Conservation (phyloP, 1,140 invertebrate species). For the Carcinoscorpius rotundicauda region DNA sequence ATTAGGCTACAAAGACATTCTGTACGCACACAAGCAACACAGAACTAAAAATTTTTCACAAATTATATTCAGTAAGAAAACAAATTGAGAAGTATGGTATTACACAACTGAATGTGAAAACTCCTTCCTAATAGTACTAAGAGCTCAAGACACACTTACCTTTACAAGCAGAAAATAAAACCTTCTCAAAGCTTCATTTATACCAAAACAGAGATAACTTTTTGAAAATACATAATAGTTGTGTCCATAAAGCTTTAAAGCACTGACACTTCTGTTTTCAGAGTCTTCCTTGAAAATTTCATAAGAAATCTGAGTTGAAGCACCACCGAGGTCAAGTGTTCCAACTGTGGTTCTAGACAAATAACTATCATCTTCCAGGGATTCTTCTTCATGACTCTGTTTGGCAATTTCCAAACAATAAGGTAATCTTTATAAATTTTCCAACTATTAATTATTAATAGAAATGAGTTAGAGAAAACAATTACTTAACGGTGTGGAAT, state of each 20-base stretch:
- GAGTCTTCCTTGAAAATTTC: conserved; percentile 23
- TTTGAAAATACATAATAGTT: conserved; percentile 35
- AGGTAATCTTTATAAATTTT: too few species aligned
- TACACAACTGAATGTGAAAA: too few species aligned
- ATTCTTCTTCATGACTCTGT: neutral
- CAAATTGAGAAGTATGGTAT: too few species aligned
- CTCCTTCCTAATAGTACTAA: too few species aligned
- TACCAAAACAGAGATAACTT: conserved; percentile 42
- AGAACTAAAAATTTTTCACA: too few species aligned
- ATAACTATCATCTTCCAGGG: neutral
- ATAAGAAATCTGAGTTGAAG: conserved; percentile 42
- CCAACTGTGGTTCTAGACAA: conserved; percentile 27
- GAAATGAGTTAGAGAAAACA: too few species aligned
- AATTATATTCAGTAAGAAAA: too few species aligned
- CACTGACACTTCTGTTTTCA: conserved; percentile 16
- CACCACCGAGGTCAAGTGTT: conserved; percentile 42
- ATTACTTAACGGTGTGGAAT: too few species aligned
- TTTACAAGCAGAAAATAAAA: conserved; percentile 25
- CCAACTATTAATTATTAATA: too few species aligned
- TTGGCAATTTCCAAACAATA: neutral
- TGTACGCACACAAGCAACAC: too few species aligned
- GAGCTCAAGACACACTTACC: conserved; percentile 12
- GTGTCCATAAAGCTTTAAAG: conserved; percentile 32
- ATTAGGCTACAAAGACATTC: too few species aligned
- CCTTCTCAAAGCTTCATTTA: conserved; percentile 31